Percentiles rank a stretch among this genome's conserved stretches.
These are phyloP conservation scores for Hemibagrus guttatus DNA, from an alignment of 2,797 vertebrate species.

Conservation along the genomic window DNA sequence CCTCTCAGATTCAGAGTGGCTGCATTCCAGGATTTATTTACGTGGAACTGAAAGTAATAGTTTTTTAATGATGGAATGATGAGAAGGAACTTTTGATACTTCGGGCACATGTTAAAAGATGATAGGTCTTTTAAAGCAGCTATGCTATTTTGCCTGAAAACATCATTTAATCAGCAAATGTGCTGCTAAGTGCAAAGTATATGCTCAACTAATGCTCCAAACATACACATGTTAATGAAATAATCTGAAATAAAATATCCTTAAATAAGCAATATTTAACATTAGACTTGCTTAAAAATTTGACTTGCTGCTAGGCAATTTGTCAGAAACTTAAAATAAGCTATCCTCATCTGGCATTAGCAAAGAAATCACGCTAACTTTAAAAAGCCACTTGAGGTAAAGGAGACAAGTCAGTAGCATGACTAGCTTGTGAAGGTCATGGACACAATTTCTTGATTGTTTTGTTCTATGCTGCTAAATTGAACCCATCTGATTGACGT, in stretches of 20 bases:
- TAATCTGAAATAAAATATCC: neutral
- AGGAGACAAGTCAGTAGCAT: neutral
- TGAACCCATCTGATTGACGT: neutral
- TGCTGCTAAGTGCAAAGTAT: no score
- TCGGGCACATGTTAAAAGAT: neutral
- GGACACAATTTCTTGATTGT: neutral
- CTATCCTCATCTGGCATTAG: neutral
- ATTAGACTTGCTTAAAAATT: neutral
- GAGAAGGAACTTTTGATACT: neutral
- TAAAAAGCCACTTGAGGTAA: neutral
- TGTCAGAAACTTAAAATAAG: neutral
- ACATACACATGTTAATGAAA: neutral
- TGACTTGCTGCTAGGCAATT: neutral
- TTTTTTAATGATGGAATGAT: neutral
- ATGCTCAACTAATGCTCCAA: neutral
- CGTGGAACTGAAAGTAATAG: neutral
- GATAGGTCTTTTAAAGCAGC: neutral
- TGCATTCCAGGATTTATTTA: neutral
- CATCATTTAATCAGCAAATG: neutral
- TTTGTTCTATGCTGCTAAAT: neutral
- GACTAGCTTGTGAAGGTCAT: neutral
- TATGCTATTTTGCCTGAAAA: neutral
- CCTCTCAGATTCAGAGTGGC: neutral
- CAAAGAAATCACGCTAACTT: neutral
- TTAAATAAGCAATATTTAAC: neutral